Percentiles rank a stretch among this genome's conserved stretches.
Evolutionary conservation across 2,888 invertebrate species (phyloP).

Genomic region (Apamea anceps): DNA sequence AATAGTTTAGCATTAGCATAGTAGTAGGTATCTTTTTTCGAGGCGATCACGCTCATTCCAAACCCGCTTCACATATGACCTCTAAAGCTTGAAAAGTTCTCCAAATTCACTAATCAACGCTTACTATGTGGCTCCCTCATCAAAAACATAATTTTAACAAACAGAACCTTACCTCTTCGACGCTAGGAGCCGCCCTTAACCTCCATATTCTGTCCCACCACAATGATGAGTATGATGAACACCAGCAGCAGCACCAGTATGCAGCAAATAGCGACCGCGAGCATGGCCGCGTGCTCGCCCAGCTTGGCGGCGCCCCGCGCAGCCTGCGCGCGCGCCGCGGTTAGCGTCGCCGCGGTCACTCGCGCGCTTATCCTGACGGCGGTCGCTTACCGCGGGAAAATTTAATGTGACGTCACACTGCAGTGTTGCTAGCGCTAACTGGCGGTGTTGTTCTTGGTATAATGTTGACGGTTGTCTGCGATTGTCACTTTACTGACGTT

Average conservation of each 20-base stretch:
- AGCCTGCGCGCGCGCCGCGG: conserved; percentile 80
- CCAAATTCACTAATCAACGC: neutral
- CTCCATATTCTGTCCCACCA: conserved; percentile 94
- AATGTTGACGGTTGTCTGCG: conserved; percentile 14
- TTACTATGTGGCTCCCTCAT: neutral
- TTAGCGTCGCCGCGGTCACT: conserved; percentile 79
- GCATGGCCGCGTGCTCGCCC: conserved; percentile 92
- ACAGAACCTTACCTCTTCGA: conserved; percentile 77
- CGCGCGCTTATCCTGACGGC: conserved; percentile 78
- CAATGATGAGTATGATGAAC: conserved; percentile 95
- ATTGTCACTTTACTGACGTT: conserved; percentile 12
- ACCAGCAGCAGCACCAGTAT: conserved; percentile 95
- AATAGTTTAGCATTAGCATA: neutral
- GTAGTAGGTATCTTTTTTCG: neutral
- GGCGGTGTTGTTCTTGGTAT: neutral
- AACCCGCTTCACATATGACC: neutral
- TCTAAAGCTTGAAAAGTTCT: neutral
- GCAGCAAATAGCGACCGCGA: conserved; percentile 96
- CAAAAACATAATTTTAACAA: neutral
- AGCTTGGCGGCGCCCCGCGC: conserved; percentile 85
- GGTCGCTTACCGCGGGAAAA: conserved; percentile 39
- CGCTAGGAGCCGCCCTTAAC: conserved; percentile 90
- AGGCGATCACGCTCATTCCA: neutral
- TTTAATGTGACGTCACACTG: conserved; percentile 40
- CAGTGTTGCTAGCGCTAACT: conserved; percentile 32